These are phyloP conservation scores for Neodiprion fabricii DNA, from an alignment of 1,140 invertebrate genomes.

Conservation along the genomic window DNA sequence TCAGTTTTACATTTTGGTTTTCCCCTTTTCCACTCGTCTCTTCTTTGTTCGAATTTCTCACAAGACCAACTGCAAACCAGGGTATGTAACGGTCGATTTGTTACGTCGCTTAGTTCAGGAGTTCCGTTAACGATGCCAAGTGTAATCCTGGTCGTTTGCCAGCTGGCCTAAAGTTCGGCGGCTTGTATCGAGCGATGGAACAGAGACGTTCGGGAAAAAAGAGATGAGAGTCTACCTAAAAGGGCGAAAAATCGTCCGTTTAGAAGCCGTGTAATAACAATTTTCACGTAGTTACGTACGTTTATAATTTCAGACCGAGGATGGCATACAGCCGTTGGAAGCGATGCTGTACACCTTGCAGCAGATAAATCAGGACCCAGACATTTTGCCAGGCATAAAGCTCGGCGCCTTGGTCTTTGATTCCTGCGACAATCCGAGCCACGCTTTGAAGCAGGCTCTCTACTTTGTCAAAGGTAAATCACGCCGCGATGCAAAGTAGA, in stretches of 20 bases:
- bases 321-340: constrained; percentile 66
- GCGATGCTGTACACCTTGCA: constrained; percentile 64
- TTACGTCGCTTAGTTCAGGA: neutral
- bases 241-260: constrained; percentile 9
- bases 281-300: too few relatives aligned
- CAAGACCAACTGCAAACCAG: too few relatives aligned
- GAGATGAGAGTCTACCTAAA: neutral
- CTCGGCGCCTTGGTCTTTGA: constrained; percentile 64
- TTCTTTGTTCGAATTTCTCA: too few relatives aligned
- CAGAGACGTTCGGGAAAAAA: constrained; percentile 4
- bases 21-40: too few relatives aligned
- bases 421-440: constrained; percentile 61
- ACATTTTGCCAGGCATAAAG: constrained; percentile 60
- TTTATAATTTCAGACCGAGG: constrained; percentile 41
- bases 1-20: too few relatives aligned
- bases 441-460: constrained; percentile 63
- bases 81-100: too few relatives aligned
- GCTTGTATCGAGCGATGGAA: neutral
- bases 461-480: constrained; percentile 64
- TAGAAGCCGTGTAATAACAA: neutral
- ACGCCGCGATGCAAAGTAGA: too few relatives aligned
- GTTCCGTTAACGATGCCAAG: neutral
- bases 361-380: constrained; percentile 61
- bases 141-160: constrained; percentile 16
- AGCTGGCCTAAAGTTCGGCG: constrained; percentile 18